Percentiles rank a stretch among this genome's conserved stretches.
These are phyloP conservation scores for Parasteatoda lunata DNA, from an alignment of 2,888 invertebrate species.

Conservation along the genomic window DNA sequence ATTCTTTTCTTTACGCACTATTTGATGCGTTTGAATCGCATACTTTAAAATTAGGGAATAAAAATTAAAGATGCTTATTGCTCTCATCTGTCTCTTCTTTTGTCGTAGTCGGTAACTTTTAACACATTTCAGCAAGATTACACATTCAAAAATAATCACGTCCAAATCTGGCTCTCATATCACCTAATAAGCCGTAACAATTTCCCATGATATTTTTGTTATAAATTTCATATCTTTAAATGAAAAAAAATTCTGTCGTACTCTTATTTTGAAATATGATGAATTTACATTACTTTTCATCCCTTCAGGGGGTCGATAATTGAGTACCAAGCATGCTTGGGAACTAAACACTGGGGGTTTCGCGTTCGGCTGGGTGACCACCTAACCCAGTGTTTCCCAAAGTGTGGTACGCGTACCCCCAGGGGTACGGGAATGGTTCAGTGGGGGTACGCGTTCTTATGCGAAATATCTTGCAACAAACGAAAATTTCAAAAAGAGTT, in stretches of 20 bases:
- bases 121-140: background rate
- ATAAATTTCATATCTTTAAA: slow-evolving; percentile 8
- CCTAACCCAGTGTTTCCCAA: too few relatives aligned
- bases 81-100: background rate
- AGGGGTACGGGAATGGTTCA: too few relatives aligned
- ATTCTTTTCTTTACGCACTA: background rate
- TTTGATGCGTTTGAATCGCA: background rate
- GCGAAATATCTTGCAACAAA: too few relatives aligned
- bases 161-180: background rate
- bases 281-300: too few relatives aligned
- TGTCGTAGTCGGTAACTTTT: background rate
- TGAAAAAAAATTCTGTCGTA: background rate
- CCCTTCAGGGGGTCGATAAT: too few relatives aligned
- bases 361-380: too few relatives aligned
- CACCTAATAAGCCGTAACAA: background rate
- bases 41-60: background rate
- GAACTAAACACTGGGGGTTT: too few relatives aligned
- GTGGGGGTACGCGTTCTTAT: too few relatives aligned
- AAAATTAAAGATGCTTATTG: background rate
- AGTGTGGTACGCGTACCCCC: too few relatives aligned
- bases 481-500: too few relatives aligned
- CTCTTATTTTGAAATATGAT: too few relatives aligned
- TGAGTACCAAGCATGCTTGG: too few relatives aligned
- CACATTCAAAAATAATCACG: background rate
- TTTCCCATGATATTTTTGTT: background rate